Base-by-base conservation (phyloP, 53 echinoderm and acorn worm genomes). In the Patiria pectinifera region DNA sequence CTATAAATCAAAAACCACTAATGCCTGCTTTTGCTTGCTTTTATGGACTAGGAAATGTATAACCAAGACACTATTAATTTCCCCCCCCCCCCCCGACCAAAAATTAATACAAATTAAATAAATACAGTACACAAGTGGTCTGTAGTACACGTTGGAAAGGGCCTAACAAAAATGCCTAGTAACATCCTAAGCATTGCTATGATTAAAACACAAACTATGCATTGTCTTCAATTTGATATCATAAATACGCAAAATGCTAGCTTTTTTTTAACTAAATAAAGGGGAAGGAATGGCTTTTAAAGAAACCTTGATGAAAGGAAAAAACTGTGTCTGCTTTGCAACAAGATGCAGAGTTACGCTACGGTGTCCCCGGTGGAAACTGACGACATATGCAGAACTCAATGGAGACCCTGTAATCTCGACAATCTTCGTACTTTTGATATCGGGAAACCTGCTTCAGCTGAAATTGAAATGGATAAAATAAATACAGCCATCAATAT, bases 361-460 rank as follows among this genome's bases (percentile, higher is more conserved):
- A 95, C 11, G 95, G 96, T 60, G 96, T 95, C 4, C 91, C 96
- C 24, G 77, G 84, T 25, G 96, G 96, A 89, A 92, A 96, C 84
- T 96, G 96, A 16, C 85, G 87, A 76, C 96, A 96, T 16, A 96
- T 59, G 80, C 96, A 96, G 92, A 94, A 96, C 48, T 96, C 96
- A 44, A 96, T 96, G 92, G 96, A 96, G 22, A 96, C 96, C 83
- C 96, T 49, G 21, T 76, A 46, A 69, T 96, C 96, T 25, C 71
- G 94, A 76, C 96, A 96, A 11, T 85, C 91, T 44, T 94, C 95
- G 83, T 96, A 96, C 80, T 96, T 96, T 85, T 92, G 95, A 78
- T 96, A 96, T 58, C 95, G 86, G 11, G 94, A 91, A 14, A 96
- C 58, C 75, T 96, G 96, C 87, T 96, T 95, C 16, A 96, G 89